A percentile compares a stretch with the other conserved stretches of the same genome.
phyloP scores from a whole-genome alignment of 2,888 invertebrate species.

The Villa cingulata region DNA sequence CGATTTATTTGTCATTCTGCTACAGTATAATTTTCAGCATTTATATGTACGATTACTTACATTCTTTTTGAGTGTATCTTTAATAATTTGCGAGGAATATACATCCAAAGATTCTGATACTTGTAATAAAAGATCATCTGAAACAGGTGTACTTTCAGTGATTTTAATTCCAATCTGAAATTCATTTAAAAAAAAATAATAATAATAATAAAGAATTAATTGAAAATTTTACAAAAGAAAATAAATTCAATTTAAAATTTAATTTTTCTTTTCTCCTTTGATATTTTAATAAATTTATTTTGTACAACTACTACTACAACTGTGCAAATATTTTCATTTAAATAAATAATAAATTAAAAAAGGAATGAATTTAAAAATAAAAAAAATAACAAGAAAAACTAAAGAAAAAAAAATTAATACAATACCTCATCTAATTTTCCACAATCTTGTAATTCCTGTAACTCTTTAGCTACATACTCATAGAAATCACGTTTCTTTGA shows the following conservation, averaged over 20 bases:
- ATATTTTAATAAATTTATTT: not conserved
- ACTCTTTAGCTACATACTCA: conserved; percentile 39
- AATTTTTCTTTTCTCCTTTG: too few relatives aligned
- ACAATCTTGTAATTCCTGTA: conserved; percentile 40
- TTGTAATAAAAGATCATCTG: conserved; percentile 49
- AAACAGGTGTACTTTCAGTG: conserved; percentile 39
- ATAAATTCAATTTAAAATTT: not conserved
- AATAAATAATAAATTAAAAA: not conserved
- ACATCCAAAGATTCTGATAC: conserved; percentile 52
- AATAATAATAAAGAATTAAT: not conserved
- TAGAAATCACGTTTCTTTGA: conserved; percentile 41
- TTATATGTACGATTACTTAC: too few relatives aligned
- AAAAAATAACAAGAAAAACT: conserved; percentile 8
- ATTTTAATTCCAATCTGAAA: conserved; percentile 41
- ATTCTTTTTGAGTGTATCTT: conserved; percentile 56
- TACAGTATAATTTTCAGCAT: too few relatives aligned
- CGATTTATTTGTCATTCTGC: too few relatives aligned
- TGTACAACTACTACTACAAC: too few relatives aligned
- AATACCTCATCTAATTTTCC: conserved; percentile 41
- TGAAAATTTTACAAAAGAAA: too few relatives aligned
- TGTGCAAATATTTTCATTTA: not conserved
- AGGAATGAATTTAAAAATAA: conserved; percentile 3
- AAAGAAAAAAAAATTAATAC: conserved; percentile 8
- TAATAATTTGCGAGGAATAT: conserved; percentile 47
- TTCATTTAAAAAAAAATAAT: too few relatives aligned